Evolutionary conservation across 2,113 vertebrate genomes (phyloP), one percentile per base, ranked within the genome.

Genomic region (Dasypus novemcinctus): DNA sequence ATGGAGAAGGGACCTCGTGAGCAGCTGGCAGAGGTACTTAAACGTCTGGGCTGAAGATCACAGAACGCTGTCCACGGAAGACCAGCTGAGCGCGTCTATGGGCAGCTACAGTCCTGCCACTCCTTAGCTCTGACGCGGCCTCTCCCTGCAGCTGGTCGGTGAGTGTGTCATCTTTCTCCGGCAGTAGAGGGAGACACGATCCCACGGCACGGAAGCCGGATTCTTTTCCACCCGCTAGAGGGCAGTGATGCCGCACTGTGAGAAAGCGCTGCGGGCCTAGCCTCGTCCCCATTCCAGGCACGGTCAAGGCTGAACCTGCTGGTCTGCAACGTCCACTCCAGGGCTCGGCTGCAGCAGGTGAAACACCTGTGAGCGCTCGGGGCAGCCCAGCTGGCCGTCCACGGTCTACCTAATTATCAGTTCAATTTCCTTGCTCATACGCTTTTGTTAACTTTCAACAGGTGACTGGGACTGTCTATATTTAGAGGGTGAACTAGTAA

Each of bases 111-210:
- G 2, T 57, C 82, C 81, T 49, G 13, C 12, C 1, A 6, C 14
- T 1, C 7, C 13, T 11, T 27, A 38, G 21, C 1, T 1, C 8
- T 6, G 1, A 21, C 31, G 31, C 36, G 18, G 63, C 38, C 0
- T 20, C 33, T 83, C n/a, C 0, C 21, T 0, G 2, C 5, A 29
- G 36, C 21, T 2, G 0, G 2, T n/a, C 72, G 46, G 54, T 17
- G 8, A 29, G 12, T 15, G 21, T 4, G 63, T 68, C 1, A 29
- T 25, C 27, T 3, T 7, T 31, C 33, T 36, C 36, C 20, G 75
- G 75, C 95, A 52, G 27, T 21, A 97, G 97, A 87, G 95, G 96
- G 96, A 69, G 94, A 69, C 64, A 7, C 13, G 81, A 41, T 36
- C 36, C 91, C 95, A 33, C 93, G 29, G 41, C 81, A 59, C 57